Percentiles rank a stretch among this genome's conserved stretches.
These are phyloP conservation scores for Ferrisia virgata DNA, from an alignment of 2,888 invertebrate genomes.

Conservation along the genomic window DNA sequence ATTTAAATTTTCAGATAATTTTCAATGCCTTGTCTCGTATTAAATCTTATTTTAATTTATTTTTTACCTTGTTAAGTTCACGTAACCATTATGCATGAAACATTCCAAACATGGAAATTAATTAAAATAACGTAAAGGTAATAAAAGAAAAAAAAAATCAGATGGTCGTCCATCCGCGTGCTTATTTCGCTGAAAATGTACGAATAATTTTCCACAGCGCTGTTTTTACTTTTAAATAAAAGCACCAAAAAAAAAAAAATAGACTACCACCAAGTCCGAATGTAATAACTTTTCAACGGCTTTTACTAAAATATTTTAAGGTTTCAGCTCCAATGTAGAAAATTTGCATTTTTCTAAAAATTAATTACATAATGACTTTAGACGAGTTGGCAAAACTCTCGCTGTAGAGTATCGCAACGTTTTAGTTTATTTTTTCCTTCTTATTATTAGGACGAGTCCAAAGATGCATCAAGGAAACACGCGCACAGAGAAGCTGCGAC, in stretches of 20 bases:
- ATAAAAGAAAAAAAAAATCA: too few relatives aligned
- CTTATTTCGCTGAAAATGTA: too few relatives aligned
- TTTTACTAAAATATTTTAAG: background rate
- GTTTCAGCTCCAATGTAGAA: conserved; percentile 10
- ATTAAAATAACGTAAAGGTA: too few relatives aligned
- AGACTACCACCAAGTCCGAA: background rate
- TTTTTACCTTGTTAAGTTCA: too few relatives aligned
- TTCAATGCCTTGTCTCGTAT: too few relatives aligned
- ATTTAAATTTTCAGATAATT: too few relatives aligned
- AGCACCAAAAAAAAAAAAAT: background rate
- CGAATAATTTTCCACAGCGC: background rate
- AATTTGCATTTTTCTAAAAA: conserved; percentile 7
- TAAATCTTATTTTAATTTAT: too few relatives aligned
- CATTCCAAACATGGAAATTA: too few relatives aligned
- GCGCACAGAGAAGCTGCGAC: background rate
- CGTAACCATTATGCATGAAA: too few relatives aligned
- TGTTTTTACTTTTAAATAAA: background rate
- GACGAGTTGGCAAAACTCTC: background rate
- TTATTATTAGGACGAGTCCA: background rate
- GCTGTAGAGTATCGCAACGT: too few relatives aligned
- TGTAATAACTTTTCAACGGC: background rate
- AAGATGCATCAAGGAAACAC: background rate
- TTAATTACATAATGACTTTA: conserved; percentile 2
- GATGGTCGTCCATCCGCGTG: too few relatives aligned
- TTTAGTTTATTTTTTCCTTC: background rate